Evolutionary conservation across 1,140 invertebrate genomes (phyloP).

Genomic region (Rhagoletis pomonella): DNA sequence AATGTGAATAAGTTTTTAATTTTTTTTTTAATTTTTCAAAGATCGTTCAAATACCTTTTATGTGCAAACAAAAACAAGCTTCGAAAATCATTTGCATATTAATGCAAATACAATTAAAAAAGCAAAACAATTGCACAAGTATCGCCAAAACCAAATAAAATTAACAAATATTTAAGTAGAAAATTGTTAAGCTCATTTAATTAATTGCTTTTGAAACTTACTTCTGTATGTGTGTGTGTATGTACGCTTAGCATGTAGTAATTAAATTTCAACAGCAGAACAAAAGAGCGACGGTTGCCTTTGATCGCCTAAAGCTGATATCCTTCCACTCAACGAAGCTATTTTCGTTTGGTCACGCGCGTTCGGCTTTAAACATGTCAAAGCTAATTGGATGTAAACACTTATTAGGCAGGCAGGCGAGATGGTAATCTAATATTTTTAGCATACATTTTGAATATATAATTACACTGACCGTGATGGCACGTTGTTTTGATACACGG

Average conservation of each 20-base stretch:
- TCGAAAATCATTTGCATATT: no score
- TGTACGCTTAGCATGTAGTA: background rate
- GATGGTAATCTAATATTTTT: no score
- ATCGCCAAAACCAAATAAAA: background rate
- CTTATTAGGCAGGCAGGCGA: background rate
- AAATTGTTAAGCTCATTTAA: background rate
- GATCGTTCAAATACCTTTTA: no score
- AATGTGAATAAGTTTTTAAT: no score
- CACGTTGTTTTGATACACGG: no score
- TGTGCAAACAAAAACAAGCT: no score
- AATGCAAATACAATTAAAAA: no score
- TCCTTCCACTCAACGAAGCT: background rate
- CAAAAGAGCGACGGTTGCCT: background rate
- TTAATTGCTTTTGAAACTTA: background rate
- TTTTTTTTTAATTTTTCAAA: no score
- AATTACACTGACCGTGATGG: no score
- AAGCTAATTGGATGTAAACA: constrained; percentile 25
- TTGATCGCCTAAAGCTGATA: background rate
- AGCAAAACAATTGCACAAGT: no score
- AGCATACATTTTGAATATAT: no score
- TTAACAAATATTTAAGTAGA: background rate
- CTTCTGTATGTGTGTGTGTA: background rate
- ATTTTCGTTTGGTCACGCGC: constrained; percentile 27
- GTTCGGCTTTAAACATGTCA: constrained; percentile 6
- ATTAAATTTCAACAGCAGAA: constrained; percentile 21